Evolutionary conservation across 2,888 invertebrate species (phyloP).

Genomic region (Drosophila kuntzei): DNA sequence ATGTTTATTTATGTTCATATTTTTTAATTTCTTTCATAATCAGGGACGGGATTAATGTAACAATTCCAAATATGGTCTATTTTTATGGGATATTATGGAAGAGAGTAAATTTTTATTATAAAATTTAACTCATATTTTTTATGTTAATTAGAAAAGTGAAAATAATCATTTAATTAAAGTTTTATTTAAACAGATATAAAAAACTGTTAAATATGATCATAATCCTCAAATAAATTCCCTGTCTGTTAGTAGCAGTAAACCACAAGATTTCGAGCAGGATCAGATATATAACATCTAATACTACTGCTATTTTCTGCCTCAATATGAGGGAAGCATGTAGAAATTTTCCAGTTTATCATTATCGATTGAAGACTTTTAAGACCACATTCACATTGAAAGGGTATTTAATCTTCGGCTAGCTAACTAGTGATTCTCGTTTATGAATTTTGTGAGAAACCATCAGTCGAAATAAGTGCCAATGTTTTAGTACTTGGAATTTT

Average conservation of each 20-base stretch:
- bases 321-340: background rate
- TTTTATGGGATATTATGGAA: no score
- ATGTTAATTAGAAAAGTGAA: background rate
- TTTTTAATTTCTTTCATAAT: background rate
- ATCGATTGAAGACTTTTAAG: background rate
- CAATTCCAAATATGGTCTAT: background rate
- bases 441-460: constrained; percentile 4
- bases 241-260: background rate
- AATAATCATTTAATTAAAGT: background rate
- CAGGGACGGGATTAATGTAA: background rate
- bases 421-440: background rate
- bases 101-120: no score
- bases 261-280: constrained; percentile 1
- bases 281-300: background rate
- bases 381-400: background rate
- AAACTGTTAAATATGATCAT: background rate
- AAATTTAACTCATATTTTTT: background rate
- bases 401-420: background rate
- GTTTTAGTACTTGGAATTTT: constrained; percentile 25
- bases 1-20: background rate
- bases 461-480: constrained; percentile 16
- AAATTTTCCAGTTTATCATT: background rate
- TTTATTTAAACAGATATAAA: background rate
- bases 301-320: background rate
- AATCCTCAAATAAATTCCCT: background rate